Evolutionary conservation across 2,888 invertebrate genomes (phyloP), one percentile per base, ranked within the genome.

Genomic region (Sericinus montela): DNA sequence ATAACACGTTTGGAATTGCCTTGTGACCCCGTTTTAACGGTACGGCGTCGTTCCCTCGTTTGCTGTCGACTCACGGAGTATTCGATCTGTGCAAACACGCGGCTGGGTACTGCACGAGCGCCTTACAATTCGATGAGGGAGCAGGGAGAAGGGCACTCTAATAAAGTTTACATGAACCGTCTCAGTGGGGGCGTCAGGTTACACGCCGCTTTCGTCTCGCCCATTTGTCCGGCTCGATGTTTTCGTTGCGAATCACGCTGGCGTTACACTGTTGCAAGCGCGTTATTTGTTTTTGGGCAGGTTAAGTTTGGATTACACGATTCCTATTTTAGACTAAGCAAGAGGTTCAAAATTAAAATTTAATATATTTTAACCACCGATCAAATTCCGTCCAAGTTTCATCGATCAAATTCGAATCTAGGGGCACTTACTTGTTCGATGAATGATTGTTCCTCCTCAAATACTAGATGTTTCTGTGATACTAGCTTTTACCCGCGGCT

Each of bases 141-240:
- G 69, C 73, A 69, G 62, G 59, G 56, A 53, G 58, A 36, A 42
- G 37, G 50, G 39, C 75, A 74, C 73, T 63, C 75, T 85, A 86
- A 85, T 85, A 86, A 85, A 85, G 83, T 87, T 85, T 85, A 83
- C 83, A 83, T 75, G 81, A 79, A 81, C 79, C 75, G 75, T 78
- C 80, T 82, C 76, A 73, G 75, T 66, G 71, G 73, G 69, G 72
- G 71, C 67, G 58, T 78, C 74, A 66, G 67, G 72, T 78, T 78
- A 72, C 80, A 70, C 75, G 69, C 65, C 59, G 60, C 53, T 67
- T 64, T 65, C 71, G 63, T 68, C 62, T 60, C 63, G 62, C 64
- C 63, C 74, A 71, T 74, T 74, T 69, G 74, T 72, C 75, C 76
- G 63, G 62, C 65, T 60, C 72, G 25, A 71, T 84, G 81, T 83